phyloP scores from a whole-genome alignment of 2,888 invertebrate genomes.

The Melinaea marsaeus region DNA sequence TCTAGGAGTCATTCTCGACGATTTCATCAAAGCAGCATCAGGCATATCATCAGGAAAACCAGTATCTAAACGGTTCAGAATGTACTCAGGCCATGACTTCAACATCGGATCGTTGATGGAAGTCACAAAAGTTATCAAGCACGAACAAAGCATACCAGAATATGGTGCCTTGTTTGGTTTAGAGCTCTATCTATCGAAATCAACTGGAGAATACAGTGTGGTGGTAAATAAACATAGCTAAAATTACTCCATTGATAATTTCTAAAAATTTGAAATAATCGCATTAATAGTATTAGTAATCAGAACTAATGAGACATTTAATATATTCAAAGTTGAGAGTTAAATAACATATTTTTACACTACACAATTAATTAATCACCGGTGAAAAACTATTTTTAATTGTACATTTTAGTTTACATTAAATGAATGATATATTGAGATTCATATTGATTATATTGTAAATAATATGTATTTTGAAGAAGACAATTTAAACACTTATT shows the following conservation, averaged over 20 bases:
- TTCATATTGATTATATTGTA: too few species aligned
- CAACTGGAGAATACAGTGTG: conserved; percentile 49
- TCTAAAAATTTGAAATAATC: too few species aligned
- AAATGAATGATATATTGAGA: too few species aligned
- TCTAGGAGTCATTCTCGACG: conserved; percentile 59
- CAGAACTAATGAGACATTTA: too few species aligned
- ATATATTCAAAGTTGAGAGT: too few species aligned
- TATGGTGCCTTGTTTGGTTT: conserved; percentile 60
- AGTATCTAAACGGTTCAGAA: conserved; percentile 44
- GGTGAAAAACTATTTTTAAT: too few species aligned
- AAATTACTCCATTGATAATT: too few species aligned
- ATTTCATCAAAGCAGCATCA: conserved; percentile 54
- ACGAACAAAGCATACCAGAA: conserved; percentile 53
- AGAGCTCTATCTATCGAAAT: conserved; percentile 54
- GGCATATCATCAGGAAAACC: conserved; percentile 45
- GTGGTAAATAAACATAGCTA: conserved; percentile 46
- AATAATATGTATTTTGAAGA: not conserved
- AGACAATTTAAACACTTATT: not conserved
- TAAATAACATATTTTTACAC: too few species aligned
- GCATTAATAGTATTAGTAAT: too few species aligned
- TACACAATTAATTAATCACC: too few species aligned
- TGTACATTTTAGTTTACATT: too few species aligned
- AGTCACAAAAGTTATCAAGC: conserved; percentile 45
- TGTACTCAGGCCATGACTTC: conserved; percentile 66
- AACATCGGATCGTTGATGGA: conserved; percentile 67